phyloP scores from a whole-genome alignment of 2,797 vertebrate genomes.

The Gambelia wislizenii region DNA sequence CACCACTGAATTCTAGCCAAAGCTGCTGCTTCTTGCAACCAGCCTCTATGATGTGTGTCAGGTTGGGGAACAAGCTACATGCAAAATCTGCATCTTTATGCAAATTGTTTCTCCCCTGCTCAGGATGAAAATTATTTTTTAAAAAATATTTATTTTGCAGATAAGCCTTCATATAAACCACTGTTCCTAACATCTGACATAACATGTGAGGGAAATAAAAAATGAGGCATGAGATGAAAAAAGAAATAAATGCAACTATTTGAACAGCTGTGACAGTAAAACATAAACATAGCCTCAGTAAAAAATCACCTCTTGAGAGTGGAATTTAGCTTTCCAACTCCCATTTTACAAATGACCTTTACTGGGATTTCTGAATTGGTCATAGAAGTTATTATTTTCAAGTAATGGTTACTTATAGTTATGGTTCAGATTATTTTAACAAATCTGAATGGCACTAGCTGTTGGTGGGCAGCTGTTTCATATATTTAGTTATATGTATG shows the following conservation, averaged over 20 bases:
- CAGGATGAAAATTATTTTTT: not conserved
- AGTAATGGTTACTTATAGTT: no score
- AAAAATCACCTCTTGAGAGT: not conserved
- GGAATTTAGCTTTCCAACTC: not conserved
- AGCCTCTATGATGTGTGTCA: not conserved
- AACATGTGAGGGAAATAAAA: not conserved
- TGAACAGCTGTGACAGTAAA: not conserved
- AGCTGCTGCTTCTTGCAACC: not conserved
- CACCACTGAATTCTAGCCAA: no score
- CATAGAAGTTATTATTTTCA: not conserved
- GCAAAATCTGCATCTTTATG: not conserved
- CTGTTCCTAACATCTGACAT: not conserved
- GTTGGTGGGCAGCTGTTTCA: no score
- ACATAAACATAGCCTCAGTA: not conserved
- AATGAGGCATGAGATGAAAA: not conserved
- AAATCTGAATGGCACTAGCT: no score
- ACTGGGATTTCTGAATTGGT: not conserved
- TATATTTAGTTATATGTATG: no score
- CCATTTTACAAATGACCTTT: not conserved
- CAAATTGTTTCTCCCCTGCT: not conserved
- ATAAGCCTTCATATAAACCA: not conserved
- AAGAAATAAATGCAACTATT: not conserved
- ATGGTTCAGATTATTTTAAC: no score
- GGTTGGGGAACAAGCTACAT: not conserved
- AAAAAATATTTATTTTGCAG: not conserved